Conservation (phyloP, 2,797 vertebrate species). For the Anableps anableps region DNA sequence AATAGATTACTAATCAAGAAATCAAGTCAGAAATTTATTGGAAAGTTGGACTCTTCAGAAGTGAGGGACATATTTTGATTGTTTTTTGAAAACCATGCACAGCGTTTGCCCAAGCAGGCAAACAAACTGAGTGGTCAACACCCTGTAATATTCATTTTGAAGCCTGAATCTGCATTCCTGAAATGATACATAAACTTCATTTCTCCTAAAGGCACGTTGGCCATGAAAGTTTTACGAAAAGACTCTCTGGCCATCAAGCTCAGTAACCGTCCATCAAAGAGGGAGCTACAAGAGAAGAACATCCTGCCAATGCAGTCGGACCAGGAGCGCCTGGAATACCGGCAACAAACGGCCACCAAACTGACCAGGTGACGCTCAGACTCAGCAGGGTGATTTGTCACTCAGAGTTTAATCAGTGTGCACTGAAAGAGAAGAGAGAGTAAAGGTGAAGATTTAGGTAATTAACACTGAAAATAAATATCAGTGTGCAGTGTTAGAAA, state of each 20-base stretch:
- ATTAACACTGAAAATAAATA: neutral
- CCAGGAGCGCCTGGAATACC: constrained; percentile 89
- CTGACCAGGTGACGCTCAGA: constrained; percentile 87
- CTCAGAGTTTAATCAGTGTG: neutral
- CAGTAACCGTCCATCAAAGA: constrained; percentile 93
- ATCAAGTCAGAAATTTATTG: no score
- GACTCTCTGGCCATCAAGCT: constrained; percentile 97
- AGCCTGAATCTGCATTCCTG: neutral
- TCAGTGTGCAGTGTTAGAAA: neutral
- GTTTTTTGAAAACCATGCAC: neutral
- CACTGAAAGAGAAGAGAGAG: neutral
- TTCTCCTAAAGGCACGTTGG: constrained; percentile 86
- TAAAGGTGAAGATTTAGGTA: neutral
- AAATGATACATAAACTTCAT: neutral
- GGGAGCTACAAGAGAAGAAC: constrained; percentile 96
- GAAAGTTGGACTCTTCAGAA: neutral
- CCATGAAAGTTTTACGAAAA: constrained; percentile 93
- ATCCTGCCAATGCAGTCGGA: constrained; percentile 94
- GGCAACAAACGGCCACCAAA: constrained; percentile 96
- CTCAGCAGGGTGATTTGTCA: neutral
- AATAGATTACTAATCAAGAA: neutral
- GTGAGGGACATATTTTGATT: neutral
- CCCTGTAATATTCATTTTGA: neutral
- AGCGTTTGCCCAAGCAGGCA: neutral
- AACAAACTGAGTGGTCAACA: neutral